These are phyloP conservation scores for Artibeus lituratus DNA, from an alignment of 2,797 vertebrate genomes.

Conservation along the genomic window DNA sequence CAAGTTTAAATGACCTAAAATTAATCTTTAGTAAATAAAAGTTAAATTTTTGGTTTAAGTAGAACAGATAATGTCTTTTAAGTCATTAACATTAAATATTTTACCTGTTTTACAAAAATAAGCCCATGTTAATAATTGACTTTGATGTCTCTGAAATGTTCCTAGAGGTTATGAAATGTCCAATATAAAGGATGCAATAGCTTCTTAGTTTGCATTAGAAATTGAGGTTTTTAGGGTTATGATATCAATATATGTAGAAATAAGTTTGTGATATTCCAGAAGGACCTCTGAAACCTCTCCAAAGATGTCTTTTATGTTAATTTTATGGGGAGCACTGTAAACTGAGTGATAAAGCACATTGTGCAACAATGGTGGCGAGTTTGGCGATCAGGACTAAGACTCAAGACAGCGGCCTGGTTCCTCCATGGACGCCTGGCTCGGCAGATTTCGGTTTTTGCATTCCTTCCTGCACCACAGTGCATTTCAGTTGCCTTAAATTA, in stretches of 20 bases:
- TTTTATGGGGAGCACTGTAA: not conserved
- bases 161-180: not conserved
- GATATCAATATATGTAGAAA: not conserved
- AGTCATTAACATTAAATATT: not conserved
- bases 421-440: not conserved
- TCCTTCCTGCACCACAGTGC: not conserved
- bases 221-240: not conserved
- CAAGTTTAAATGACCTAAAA: not conserved
- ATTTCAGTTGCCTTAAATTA: not conserved
- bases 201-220: not conserved
- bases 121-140: not conserved
- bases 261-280: not conserved
- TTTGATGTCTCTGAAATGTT: not conserved
- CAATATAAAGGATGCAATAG: not conserved
- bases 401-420: not conserved
- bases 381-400: not conserved
- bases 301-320: not conserved
- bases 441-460: not conserved
- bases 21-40: not conserved
- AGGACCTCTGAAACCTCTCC: not conserved
- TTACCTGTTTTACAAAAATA: not conserved
- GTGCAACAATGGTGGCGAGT: not conserved
- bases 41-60: not conserved
- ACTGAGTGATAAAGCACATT: not conserved
- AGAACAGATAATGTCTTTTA: not conserved